Percentiles rank a stretch among this genome's conserved stretches.
These are phyloP conservation scores for Neodiprion virginianus DNA, from an alignment of 1,140 invertebrate species.

Conservation along the genomic window DNA sequence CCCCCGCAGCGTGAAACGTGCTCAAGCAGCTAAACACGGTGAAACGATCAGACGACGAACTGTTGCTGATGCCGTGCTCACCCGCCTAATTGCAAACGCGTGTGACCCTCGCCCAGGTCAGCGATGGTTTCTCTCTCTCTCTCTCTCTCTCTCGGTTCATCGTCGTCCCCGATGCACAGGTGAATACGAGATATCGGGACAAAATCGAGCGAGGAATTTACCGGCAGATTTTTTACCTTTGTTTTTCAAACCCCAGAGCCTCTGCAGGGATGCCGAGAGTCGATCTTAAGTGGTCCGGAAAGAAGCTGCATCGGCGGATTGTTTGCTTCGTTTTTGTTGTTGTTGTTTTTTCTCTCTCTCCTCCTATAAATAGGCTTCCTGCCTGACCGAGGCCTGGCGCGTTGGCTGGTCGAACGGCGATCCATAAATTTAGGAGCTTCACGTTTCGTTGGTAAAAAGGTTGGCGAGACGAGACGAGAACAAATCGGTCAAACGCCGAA, in stretches of 20 bases:
- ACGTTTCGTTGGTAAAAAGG: neutral
- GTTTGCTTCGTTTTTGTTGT: no score
- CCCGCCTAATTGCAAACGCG: neutral
- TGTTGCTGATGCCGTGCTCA: neutral
- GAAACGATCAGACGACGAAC: conserved; percentile 5
- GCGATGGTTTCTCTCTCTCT: neutral
- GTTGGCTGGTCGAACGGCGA: neutral
- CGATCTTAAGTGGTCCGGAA: no score
- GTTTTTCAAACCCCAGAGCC: no score
- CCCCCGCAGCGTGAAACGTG: neutral
- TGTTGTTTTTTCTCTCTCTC: neutral
- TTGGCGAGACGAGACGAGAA: neutral
- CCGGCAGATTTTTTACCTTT: no score
- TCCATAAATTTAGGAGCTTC: conserved; percentile 5
- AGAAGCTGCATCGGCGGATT: no score
- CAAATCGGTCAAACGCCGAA: neutral
- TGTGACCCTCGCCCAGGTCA: neutral
- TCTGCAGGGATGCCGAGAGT: no score
- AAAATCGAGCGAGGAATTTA: no score
- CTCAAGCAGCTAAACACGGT: neutral
- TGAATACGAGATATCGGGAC: no score
- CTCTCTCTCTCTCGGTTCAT: neutral
- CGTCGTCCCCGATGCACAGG: no score
- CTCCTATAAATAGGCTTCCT: neutral
- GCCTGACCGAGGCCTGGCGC: neutral